These are phyloP conservation scores for Propithecus deckenii DNA, from an alignment of 2,797 vertebrate species.

Conservation along the genomic window DNA sequence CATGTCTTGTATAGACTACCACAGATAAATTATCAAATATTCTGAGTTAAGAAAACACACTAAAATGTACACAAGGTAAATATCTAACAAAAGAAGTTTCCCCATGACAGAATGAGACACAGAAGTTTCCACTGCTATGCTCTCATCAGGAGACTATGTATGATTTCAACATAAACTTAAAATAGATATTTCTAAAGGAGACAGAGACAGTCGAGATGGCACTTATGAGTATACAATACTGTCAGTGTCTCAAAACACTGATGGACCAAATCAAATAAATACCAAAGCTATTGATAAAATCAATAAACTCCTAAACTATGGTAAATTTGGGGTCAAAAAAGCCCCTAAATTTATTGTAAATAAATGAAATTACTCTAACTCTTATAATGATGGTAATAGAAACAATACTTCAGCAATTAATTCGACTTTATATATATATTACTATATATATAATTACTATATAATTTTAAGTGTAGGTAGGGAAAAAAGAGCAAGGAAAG, in stretches of 20 bases:
- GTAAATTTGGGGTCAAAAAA: neutral
- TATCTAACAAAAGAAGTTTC: neutral
- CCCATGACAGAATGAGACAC: neutral
- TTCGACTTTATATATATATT: neutral
- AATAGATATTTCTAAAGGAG: slow-evolving; percentile 35
- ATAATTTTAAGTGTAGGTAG: neutral
- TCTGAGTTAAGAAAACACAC: neutral
- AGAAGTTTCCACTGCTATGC: slow-evolving; percentile 1
- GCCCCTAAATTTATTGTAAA: neutral
- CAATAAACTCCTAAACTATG: neutral
- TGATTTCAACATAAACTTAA: slow-evolving; percentile 25
- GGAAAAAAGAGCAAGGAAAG: neutral
- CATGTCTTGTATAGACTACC: neutral
- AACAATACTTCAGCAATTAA: neutral
- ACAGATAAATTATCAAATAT: neutral
- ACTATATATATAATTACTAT: neutral
- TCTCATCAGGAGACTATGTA: slow-evolving; percentile 34
- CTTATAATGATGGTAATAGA: neutral
- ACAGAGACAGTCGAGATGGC: neutral
- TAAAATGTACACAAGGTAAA: neutral
- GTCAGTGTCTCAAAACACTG: neutral
- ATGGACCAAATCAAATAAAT: neutral
- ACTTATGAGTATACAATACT: neutral
- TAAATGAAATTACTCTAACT: neutral
- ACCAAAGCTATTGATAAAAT: slow-evolving; percentile 15